These are phyloP conservation scores for Eristalinus aeneus DNA, from an alignment of 2,888 invertebrate species.

Conservation along the genomic window DNA sequence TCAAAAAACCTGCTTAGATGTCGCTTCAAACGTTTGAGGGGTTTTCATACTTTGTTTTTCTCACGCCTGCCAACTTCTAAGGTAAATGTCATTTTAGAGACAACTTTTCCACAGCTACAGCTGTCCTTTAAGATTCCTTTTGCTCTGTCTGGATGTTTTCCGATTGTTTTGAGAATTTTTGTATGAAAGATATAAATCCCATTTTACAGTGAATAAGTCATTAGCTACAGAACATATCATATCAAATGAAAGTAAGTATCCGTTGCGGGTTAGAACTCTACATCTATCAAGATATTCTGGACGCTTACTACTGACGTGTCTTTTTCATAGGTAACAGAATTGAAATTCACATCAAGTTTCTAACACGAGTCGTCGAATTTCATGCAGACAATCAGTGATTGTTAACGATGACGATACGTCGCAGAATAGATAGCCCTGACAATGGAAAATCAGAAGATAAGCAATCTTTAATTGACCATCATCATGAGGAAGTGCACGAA, in stretches of 20 bases:
- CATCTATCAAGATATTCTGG: conserved; percentile 38
- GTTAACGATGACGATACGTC: conserved; percentile 48
- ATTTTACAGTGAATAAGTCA: not conserved
- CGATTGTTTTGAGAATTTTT: conserved; percentile 26
- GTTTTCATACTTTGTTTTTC: conserved; percentile 5
- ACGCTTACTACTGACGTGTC: conserved; percentile 58
- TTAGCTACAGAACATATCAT: not conserved
- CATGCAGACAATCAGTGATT: conserved; percentile 32
- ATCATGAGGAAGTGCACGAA: conserved; percentile 73
- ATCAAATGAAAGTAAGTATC: not conserved
- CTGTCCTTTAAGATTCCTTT: not conserved
- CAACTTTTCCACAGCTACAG: conserved; percentile 1
- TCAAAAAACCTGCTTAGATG: conserved; percentile 11
- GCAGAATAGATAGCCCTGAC: conserved; percentile 37
- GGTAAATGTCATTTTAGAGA: conserved; percentile 23
- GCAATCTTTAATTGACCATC: not conserved
- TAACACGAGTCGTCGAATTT: conserved; percentile 7
- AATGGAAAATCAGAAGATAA: conserved; percentile 7
- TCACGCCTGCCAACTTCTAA: conserved; percentile 5
- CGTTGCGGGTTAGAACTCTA: not conserved
- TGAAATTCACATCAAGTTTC: conserved; percentile 2
- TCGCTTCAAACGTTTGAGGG: not conserved
- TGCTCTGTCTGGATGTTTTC: not conserved
- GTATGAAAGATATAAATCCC: conserved; percentile 19
- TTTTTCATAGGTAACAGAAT: conserved; percentile 31